Evolutionary conservation across 2,797 vertebrate genomes (phyloP).

Genomic region (Megalops cyprinoides): DNA sequence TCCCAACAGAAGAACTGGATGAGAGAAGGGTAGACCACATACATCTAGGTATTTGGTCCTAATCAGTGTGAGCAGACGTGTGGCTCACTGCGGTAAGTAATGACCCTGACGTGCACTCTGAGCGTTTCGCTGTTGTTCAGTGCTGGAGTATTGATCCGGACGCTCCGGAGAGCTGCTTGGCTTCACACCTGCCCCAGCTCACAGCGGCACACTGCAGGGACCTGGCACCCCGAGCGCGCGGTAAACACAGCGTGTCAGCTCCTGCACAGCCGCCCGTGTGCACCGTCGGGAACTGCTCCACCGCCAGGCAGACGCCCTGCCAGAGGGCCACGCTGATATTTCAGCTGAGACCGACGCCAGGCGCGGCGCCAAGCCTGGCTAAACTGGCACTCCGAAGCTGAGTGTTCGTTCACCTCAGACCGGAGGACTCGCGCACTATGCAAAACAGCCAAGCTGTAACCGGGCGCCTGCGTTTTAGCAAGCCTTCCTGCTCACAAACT

Average conservation of each 20-base stretch:
- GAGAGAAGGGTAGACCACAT: neutral
- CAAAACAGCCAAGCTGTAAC: neutral
- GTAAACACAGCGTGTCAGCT: slow-evolving; percentile 67
- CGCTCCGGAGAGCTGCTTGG: slow-evolving; percentile 50
- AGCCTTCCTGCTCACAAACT: neutral
- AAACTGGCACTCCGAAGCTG: slow-evolving; percentile 57
- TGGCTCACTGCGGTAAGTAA: slow-evolving; percentile 70
- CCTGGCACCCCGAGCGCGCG: slow-evolving; percentile 72
- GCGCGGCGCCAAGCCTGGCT: slow-evolving; percentile 43
- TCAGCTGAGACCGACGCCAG: slow-evolving; percentile 67
- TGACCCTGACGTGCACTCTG: slow-evolving; percentile 68
- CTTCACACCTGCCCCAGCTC: slow-evolving; percentile 59
- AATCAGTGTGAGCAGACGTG: slow-evolving; percentile 66
- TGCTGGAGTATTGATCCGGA: slow-evolving; percentile 68
- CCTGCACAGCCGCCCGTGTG: slow-evolving; percentile 42
- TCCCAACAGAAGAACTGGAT: neutral
- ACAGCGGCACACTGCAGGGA: slow-evolving; percentile 68
- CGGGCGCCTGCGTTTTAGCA: neutral
- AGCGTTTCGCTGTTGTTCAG: slow-evolving; percentile 79
- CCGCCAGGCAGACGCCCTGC: slow-evolving; percentile 54
- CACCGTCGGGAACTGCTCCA: slow-evolving; percentile 65
- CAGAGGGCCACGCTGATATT: slow-evolving; percentile 60
- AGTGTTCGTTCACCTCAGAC: slow-evolving; percentile 50
- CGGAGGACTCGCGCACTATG: neutral
- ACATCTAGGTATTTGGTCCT: slow-evolving; percentile 68